These are phyloP conservation scores for Aplidium turbinatum DNA, from an alignment of 23 tunicate species.

Conservation along the genomic window DNA sequence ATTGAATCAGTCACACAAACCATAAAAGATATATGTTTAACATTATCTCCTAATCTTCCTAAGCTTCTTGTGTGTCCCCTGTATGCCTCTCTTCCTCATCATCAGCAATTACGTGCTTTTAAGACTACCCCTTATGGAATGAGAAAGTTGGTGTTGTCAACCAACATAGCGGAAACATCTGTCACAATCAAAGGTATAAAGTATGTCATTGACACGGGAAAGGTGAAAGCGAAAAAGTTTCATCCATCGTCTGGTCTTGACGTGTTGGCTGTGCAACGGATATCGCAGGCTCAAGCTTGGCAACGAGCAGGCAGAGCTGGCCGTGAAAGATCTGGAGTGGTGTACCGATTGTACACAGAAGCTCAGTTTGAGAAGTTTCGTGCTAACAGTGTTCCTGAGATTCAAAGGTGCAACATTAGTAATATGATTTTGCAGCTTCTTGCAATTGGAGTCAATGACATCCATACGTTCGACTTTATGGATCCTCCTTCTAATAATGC, in stretches of 20 bases:
- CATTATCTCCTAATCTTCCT: conserved; percentile 63
- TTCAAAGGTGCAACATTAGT: conserved; percentile 70
- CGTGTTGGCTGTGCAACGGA: conserved; percentile 65
- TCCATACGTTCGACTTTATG: conserved; percentile 76
- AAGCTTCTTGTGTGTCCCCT: conserved; percentile 65
- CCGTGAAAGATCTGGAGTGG: conserved; percentile 77
- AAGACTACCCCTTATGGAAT: conserved; percentile 46
- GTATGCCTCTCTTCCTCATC: conserved; percentile 74
- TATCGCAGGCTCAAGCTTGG: conserved; percentile 97
- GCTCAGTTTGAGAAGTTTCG: conserved; percentile 50
- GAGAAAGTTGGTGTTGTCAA: conserved; percentile 81
- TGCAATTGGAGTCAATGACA: conserved; percentile 83
- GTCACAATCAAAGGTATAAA: conserved; percentile 91
- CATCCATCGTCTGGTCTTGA: conserved; percentile 75
- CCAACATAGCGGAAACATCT: conserved; percentile 94
- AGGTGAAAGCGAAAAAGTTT: conserved; percentile 86
- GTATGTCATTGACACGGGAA: conserved; percentile 88
- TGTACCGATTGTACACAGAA: conserved; percentile 79
- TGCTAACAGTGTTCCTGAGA: conserved; percentile 73
- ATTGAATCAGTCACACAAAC: conserved; percentile 76
- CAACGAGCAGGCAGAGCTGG: conserved; percentile 97
- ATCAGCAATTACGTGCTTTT: conserved; percentile 80
- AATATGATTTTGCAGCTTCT: conserved; percentile 69
- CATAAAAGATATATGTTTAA: conserved; percentile 52
- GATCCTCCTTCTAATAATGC: conserved; percentile 74